phyloP scores from a whole-genome alignment of 2,797 vertebrate species.

The Lutjanus argentimaculatus region DNA sequence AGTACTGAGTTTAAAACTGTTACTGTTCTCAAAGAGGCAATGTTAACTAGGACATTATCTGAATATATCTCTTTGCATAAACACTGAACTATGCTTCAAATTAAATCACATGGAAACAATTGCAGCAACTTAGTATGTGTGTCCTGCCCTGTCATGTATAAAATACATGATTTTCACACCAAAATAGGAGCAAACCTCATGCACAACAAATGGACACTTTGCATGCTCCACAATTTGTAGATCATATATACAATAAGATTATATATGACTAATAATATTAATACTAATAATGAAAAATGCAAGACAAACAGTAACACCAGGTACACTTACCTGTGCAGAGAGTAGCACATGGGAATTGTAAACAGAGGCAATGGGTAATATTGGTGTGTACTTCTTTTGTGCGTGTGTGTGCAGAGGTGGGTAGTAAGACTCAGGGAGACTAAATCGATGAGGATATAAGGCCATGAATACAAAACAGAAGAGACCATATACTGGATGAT shows the following conservation, averaged over 20 bases:
- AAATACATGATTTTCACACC: not conserved
- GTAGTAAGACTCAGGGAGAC: constrained; percentile 20
- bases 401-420: not conserved
- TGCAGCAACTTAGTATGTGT: not conserved
- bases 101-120: not conserved
- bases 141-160: not conserved
- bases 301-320: constrained; percentile 4
- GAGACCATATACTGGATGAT: constrained; percentile 35
- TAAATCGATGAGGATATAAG: constrained; percentile 66
- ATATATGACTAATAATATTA: not conserved
- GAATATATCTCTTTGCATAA: not conserved
- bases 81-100: not conserved
- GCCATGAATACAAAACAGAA: constrained; percentile 73
- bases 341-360: constrained; percentile 19
- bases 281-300: not conserved
- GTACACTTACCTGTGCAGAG: constrained; percentile 1
- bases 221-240: not conserved
- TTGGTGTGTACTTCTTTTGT: not conserved
- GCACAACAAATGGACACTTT: not conserved
- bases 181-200: not conserved
- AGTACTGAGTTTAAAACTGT: not conserved
- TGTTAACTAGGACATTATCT: not conserved
- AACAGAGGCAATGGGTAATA: constrained; percentile 12
- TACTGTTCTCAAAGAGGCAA: no score
- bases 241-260: not conserved